Evolutionary conservation across 2,113 vertebrate genomes (phyloP), one percentile per base, ranked within the genome.

Genomic region (Arvicanthis niloticus): DNA sequence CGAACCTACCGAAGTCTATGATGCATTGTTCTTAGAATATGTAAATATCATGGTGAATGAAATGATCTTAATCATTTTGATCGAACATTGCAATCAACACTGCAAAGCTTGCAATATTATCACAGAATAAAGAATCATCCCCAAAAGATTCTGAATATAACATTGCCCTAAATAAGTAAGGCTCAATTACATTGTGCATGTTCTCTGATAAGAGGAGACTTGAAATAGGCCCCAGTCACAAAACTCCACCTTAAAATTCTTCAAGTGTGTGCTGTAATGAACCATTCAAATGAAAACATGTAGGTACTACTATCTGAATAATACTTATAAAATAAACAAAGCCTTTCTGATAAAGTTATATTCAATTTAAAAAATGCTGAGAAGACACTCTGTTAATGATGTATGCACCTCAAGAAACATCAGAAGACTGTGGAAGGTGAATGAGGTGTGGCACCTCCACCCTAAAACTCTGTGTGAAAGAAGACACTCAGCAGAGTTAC

Each of bases 221-320:
- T 12, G 6, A 42, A 40, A 37, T 6, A 45, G 11, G 53, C 29
- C 16, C 45, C 6, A 76, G 3, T 56, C 51, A 60, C 48, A 26
- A 77, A 82, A 77, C 26, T 0, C 7, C 17, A 42, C 3, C 19
- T 78, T 84, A 56, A n/a, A 87, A 76, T 17, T 78, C n/a, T 56
- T 77, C 51, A 88, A 24, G 22, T 8, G 7, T 62, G 34, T 58
- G 8, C 48, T 67, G 17, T 82, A 21, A 89, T 24, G 2, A 86
- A 81, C 51, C 2, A 95, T 73, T 70, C 65, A 53, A 76, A 81
- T 29, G 81, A 88, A 72, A 88, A 42, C 45, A 48, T 72, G 75
- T 19, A 65, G 40, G 51, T 51, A 68, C 42, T 24, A 58, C 9
- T 81, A 2, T 81, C 34, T 58, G 37, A 58, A 60, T 9, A 65